A percentile compares a stretch with the other conserved stretches of the same genome.
These are phyloP conservation scores for Schlechtendalia chinensis DNA, from an alignment of 1,140 invertebrate species.

Conservation along the genomic window DNA sequence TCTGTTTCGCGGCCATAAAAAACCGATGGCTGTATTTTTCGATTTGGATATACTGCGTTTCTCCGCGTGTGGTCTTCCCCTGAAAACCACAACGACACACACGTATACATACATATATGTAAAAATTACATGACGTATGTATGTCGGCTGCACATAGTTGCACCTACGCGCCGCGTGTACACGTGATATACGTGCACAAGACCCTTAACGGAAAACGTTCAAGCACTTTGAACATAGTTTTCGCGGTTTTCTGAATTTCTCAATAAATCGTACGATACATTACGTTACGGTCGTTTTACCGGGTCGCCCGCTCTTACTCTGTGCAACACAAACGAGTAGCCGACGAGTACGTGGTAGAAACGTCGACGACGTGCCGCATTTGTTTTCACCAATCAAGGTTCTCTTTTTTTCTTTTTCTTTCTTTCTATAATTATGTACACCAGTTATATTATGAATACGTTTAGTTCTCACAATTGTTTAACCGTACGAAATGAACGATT, in stretches of 20 bases:
- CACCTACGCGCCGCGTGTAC: neutral
- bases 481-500: no score
- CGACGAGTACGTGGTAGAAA: no score
- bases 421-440: no score
- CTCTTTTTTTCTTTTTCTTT: no score
- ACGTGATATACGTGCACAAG: neutral
- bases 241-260: neutral
- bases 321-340: no score
- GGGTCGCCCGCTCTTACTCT: no score
- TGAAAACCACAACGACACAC: slow-evolving; percentile 2
- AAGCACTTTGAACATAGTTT: slow-evolving; percentile 5
- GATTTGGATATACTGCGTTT: neutral
- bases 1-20: no score
- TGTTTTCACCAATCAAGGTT: neutral
- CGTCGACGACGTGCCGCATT: no score
- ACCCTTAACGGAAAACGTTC: slow-evolving; percentile 3
- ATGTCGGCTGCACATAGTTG: neutral
- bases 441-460: no score
- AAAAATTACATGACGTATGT: neutral
- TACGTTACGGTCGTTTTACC: neutral
- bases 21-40: neutral
- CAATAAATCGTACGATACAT: neutral
- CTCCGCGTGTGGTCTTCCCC: slow-evolving; percentile 28
- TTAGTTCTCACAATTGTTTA: no score
- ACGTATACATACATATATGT: no score